Percentiles rank a stretch among this genome's conserved stretches.
These are phyloP conservation scores for Batillaria attramentaria DNA, from an alignment of 1,140 invertebrate genomes.

Conservation along the genomic window DNA sequence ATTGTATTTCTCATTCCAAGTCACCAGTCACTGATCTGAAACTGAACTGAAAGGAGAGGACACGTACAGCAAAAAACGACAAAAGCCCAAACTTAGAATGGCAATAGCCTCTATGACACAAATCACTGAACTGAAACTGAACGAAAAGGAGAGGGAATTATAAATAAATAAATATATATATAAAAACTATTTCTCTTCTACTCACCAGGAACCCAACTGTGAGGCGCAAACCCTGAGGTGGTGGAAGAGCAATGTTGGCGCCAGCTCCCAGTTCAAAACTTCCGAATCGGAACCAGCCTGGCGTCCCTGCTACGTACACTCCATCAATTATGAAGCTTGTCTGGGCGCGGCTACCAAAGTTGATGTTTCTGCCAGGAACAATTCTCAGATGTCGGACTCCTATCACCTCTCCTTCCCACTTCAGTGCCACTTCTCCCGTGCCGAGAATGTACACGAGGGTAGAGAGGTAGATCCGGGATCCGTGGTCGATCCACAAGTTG, in stretches of 20 bases:
- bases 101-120: no score
- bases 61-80: no score
- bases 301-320: conserved; percentile 37
- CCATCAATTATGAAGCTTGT: conserved; percentile 51
- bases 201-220: conserved; percentile 61
- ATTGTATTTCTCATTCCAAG: no score
- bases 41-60: no score
- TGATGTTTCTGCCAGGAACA: conserved; percentile 54
- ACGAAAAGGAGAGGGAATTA: background rate
- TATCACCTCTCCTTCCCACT: conserved; percentile 62
- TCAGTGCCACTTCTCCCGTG: conserved; percentile 57
- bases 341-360: conserved; percentile 52
- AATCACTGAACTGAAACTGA: background rate
- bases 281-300: conserved; percentile 56
- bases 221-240: conserved; percentile 56
- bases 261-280: conserved; percentile 55
- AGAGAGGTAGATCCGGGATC: conserved; percentile 50
- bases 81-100: no score
- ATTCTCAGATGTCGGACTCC: conserved; percentile 59
- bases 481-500: conserved; percentile 60
- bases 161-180: background rate
- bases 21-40: no score
- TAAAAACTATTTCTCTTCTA: background rate
- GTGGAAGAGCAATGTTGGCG: conserved; percentile 53
- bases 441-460: conserved; percentile 59